Percentiles rank a stretch among this genome's conserved stretches.
These are phyloP conservation scores for Naja naja DNA, from an alignment of 2,113 vertebrate genomes.

Conservation along the genomic window DNA sequence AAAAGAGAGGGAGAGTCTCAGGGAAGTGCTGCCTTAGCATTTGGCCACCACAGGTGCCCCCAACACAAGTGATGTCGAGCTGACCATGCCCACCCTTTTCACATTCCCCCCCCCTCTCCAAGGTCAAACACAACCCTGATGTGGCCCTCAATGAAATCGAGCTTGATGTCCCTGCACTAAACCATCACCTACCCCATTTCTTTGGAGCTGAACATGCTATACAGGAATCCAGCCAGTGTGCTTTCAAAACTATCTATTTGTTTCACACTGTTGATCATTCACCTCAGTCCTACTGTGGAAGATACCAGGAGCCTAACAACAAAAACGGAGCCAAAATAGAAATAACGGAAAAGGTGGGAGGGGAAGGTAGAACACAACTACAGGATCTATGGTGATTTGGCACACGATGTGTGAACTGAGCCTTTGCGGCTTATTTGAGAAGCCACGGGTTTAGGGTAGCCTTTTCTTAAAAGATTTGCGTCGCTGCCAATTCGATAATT, in stretches of 20 bases:
- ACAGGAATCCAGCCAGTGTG: neutral
- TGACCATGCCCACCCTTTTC: no score
- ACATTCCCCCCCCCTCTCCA: no score
- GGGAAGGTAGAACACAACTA: neutral
- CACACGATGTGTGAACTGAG: neutral
- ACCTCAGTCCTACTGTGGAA: neutral
- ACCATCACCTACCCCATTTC: no score
- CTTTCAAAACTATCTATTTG: neutral
- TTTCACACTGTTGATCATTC: neutral
- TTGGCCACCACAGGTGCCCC: no score
- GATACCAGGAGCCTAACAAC: neutral
- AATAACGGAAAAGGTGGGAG: neutral
- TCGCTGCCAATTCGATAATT: neutral
- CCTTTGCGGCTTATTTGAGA: neutral
- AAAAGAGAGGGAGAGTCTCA: no score
- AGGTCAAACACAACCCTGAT: no score
- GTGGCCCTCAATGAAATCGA: no score
- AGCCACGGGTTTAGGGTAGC: neutral
- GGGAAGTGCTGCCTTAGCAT: no score
- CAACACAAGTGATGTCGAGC: no score
- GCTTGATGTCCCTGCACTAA: no score
- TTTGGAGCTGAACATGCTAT: no score
- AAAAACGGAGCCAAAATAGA: neutral
- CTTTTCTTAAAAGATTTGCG: neutral
- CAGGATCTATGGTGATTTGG: neutral